Conservation (phyloP, 2,797 vertebrate genomes). For the Gadopsis marmoratus region DNA sequence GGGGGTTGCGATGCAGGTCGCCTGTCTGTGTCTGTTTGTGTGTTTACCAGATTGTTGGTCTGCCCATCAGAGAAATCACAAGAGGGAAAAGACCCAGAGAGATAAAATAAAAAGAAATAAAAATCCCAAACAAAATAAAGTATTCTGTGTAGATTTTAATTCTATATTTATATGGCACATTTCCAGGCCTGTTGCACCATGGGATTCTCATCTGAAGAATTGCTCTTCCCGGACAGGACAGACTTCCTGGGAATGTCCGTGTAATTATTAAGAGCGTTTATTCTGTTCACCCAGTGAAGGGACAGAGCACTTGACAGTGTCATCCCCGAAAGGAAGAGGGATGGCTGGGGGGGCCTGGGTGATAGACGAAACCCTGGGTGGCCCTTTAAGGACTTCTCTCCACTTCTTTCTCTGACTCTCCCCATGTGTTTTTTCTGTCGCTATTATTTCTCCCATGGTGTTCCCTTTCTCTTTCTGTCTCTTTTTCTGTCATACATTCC, state of each 20-base stretch:
- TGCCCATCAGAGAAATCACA: conserved; percentile 74
- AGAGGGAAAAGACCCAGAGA: conserved; percentile 63
- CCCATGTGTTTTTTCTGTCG: conserved; percentile 60
- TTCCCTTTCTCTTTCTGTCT: conserved; percentile 45
- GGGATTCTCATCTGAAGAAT: conserved; percentile 65
- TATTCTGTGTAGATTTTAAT: conserved; percentile 59
- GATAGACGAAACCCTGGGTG: conserved; percentile 81
- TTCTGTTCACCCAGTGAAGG: conserved; percentile 80
- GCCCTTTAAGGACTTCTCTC: conserved; percentile 73
- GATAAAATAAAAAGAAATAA: conserved; percentile 58
- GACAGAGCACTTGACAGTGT: conserved; percentile 83
- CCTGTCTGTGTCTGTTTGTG: conserved; percentile 75
- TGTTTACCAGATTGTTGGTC: conserved; percentile 79
- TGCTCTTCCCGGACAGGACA: conserved; percentile 68
- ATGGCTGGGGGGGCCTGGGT: conserved; percentile 77
- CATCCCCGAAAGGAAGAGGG: conserved; percentile 83
- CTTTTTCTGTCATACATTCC: conserved; percentile 65
- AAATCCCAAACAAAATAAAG: conserved; percentile 40
- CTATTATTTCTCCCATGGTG: conserved; percentile 61
- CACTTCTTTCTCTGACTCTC: conserved; percentile 58
- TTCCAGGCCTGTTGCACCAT: conserved; percentile 51
- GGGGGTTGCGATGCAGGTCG: conserved; percentile 71
- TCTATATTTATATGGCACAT: conserved; percentile 62
- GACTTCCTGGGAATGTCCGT: conserved; percentile 81
- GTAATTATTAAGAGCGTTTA: conserved; percentile 87